phyloP scores from a whole-genome alignment of 2,888 invertebrate species.

The Campoplex nolae region DNA sequence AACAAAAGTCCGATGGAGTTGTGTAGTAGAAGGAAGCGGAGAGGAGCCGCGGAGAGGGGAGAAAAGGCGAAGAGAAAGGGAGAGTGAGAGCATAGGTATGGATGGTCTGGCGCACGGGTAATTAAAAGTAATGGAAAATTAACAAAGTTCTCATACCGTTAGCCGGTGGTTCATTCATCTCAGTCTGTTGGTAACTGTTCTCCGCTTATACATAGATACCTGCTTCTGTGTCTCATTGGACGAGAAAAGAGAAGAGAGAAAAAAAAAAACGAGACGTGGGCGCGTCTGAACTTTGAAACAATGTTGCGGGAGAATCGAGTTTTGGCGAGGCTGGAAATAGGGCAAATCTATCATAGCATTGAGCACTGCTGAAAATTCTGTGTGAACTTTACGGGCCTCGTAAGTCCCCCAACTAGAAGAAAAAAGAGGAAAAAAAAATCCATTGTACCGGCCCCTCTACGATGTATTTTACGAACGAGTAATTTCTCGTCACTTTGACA shows the following conservation, averaged over 20 bases:
- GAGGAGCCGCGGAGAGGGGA: background rate
- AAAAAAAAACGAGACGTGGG: constrained; percentile 26
- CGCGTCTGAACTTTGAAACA: constrained; percentile 56
- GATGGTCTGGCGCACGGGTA: constrained; percentile 38
- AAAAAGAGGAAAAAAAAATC: constrained; percentile 6
- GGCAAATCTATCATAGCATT: constrained; percentile 27
- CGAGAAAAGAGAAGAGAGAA: background rate
- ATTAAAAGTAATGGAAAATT: constrained; percentile 66
- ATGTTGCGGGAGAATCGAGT: constrained; percentile 45
- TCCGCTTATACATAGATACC: background rate
- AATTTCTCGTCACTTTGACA: constrained; percentile 47
- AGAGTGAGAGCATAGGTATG: constrained; percentile 8
- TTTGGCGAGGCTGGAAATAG: constrained; percentile 24
- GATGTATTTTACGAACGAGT: constrained; percentile 7
- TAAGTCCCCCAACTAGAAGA: constrained; percentile 21
- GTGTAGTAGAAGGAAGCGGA: background rate
- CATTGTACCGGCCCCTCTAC: constrained; percentile 4
- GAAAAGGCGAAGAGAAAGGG: background rate
- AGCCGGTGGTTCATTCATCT: constrained; percentile 54
- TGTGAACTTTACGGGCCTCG: constrained; percentile 25
- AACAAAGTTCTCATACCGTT: constrained; percentile 49
- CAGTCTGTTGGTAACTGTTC: constrained; percentile 36
- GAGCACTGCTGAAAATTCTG: constrained; percentile 34
- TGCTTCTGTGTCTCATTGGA: constrained; percentile 14
- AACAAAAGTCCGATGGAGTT: constrained; percentile 43